Evolutionary conservation across 1,140 invertebrate genomes (phyloP), one percentile per base, ranked within the genome.

Genomic region (Muscidifurax raptorellus): DNA sequence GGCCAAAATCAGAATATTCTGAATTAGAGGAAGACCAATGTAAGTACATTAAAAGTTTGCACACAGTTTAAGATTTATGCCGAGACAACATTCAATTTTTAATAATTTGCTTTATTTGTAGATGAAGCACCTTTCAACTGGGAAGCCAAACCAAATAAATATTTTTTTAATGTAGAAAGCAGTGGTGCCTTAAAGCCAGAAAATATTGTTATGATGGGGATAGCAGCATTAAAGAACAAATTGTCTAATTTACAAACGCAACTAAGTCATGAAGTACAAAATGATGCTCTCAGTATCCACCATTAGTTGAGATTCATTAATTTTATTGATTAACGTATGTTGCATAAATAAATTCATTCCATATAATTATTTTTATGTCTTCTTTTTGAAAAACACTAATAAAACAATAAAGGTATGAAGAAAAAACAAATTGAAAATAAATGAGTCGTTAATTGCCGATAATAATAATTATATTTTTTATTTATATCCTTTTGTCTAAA

Each of bases 1-100:
- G 99, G 99, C 99, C 98, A 0, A 99, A 99, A 92, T 99, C 98
- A 94, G 98, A 99, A 94, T 99, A 98, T 92, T 97, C 96, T 74
- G 97, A 99, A 93, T 91, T 99, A 18, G 96, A 97, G 87, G 98
- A 99, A 90, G 97, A 99, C 92, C 96, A 97, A 94, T 96, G 97
- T 97, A 94, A 94, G 94, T 93, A 86, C 88, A n/a, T n/a, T n/a
- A 22, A 40, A 84, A 76, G 10, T 4, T 28, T 27, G 27, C 22
- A 69, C 1, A 13, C 30, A 64, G 22, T 27, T 47, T 30, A 72
- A 76, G 22, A 80, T 66, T 69, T 32, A 5, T 69, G 7, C 18
- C 22, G 2, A 27, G 27, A 22, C 5, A 67, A 27, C 7, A 44
- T 27, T 32, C 30, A 69, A 32, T 44, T 28, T 22, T 44, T 85